Evolutionary conservation across 2,888 invertebrate genomes (phyloP).

Genomic region (Malthinus flaveolus): DNA sequence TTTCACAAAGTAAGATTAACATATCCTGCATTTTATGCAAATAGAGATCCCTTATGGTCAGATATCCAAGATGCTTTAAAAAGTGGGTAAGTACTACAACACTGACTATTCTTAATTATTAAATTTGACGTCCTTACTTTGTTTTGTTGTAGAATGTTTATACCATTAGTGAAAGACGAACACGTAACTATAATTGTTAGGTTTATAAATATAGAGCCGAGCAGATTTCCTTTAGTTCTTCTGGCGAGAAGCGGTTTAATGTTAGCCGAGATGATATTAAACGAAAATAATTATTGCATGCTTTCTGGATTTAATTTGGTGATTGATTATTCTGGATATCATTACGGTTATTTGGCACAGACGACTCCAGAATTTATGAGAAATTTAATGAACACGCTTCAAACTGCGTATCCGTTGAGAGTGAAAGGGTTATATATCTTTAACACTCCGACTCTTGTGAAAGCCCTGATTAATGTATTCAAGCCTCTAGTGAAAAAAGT

Average conservation of each 20-base stretch:
- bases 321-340: neutral
- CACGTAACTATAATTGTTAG: neutral
- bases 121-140: neutral
- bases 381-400: neutral
- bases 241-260: neutral
- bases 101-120: no score
- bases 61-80: slow-evolving; percentile 44
- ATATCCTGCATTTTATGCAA: slow-evolving; percentile 61
- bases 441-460: slow-evolving; percentile 4
- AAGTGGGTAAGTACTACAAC: slow-evolving; percentile 53
- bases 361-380: neutral
- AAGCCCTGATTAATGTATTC: neutral
- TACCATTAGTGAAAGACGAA: neutral
- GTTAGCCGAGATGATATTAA: neutral
- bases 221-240: neutral
- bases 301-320: neutral
- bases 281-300: neutral
- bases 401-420: slow-evolving; percentile 9
- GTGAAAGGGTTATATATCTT: slow-evolving; percentile 2
- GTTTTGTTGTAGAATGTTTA: neutral
- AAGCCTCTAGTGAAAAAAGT: neutral
- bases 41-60: slow-evolving; percentile 53
- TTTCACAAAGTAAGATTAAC: slow-evolving; percentile 62
- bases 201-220: slow-evolving; percentile 1
- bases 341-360: neutral